Conservation (phyloP, 1,140 invertebrate genomes). For the Orchestia grillus region DNA sequence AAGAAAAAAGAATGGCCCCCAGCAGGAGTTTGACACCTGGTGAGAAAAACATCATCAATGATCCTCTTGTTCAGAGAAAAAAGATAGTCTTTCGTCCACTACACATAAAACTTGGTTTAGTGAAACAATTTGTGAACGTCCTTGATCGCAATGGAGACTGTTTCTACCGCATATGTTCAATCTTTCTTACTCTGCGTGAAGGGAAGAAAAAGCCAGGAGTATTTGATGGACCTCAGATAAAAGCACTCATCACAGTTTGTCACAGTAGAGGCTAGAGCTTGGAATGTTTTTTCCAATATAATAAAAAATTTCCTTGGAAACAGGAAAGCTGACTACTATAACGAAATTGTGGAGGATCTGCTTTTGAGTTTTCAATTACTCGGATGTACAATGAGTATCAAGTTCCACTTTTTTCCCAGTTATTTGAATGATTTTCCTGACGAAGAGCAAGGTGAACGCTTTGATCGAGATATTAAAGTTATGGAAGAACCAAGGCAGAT, state of each 20-base stretch:
- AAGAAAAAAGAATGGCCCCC: not conserved
- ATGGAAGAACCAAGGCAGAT: not conserved
- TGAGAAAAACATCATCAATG: not conserved
- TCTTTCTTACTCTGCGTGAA: not conserved
- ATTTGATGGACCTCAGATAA: not conserved
- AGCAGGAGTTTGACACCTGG: not conserved
- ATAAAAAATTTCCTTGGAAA: not conserved
- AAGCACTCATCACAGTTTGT: not conserved
- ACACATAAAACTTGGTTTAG: not conserved
- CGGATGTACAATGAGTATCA: too few species aligned
- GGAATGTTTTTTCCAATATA: not conserved
- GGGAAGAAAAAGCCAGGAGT: not conserved
- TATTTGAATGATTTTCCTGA: too few species aligned
- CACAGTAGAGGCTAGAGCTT: not conserved
- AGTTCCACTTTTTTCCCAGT: too few species aligned
- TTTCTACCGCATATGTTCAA: not conserved
- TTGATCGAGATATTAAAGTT: slow-evolving; percentile 11
- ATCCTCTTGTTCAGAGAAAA: not conserved
- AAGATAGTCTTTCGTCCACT: not conserved
- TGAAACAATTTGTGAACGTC: not conserved
- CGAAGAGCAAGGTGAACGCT: not conserved
- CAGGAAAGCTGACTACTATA: too few species aligned
- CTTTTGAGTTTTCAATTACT: too few species aligned
- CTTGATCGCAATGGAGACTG: not conserved
- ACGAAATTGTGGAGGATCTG: too few species aligned